phyloP scores from a whole-genome alignment of 2,113 vertebrate species.

The Labeo rohita region DNA sequence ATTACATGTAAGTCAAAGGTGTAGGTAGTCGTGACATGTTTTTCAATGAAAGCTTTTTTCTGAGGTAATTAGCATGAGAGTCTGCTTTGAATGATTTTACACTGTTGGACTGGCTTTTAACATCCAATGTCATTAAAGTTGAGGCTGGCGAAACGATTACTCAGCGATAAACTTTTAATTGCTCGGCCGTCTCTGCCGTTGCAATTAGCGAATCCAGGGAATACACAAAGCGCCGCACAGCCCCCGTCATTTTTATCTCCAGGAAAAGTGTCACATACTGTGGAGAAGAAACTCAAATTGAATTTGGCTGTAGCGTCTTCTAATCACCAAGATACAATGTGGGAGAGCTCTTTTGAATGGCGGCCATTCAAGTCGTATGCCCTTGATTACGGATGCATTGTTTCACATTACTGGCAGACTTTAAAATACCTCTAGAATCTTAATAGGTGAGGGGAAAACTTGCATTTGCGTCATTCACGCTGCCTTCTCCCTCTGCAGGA shows the following conservation, averaged over 20 bases:
- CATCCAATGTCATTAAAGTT: constrained; percentile 65
- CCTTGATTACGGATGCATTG: constrained; percentile 31
- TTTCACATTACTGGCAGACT: constrained; percentile 12
- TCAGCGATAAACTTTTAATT: constrained; percentile 75
- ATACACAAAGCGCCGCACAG: constrained; percentile 42
- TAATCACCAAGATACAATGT: constrained; percentile 38
- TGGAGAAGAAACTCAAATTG: constrained; percentile 49
- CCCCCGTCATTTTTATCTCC: constrained; percentile 44
- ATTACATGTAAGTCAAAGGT: background rate
- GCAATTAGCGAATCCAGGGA: constrained; percentile 62
- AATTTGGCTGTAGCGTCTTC: constrained; percentile 29
- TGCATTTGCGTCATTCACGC: background rate
- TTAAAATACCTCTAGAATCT: constrained; percentile 24
- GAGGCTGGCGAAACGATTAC: constrained; percentile 66
- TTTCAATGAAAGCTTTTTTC: constrained; percentile 49
- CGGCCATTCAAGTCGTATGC: constrained; percentile 12
- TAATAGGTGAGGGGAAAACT: background rate
- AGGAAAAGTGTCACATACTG: constrained; percentile 52
- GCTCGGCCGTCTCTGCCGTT: constrained; percentile 54
- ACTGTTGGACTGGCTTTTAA: constrained; percentile 62
- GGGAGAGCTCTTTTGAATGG: constrained; percentile 25
- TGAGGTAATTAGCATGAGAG: constrained; percentile 65
- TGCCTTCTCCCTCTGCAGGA: background rate
- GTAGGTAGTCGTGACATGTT: background rate
- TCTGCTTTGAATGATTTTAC: constrained; percentile 57